Conservation (phyloP, 2,797 vertebrate genomes). For the Macroramphosus scolopax region DNA sequence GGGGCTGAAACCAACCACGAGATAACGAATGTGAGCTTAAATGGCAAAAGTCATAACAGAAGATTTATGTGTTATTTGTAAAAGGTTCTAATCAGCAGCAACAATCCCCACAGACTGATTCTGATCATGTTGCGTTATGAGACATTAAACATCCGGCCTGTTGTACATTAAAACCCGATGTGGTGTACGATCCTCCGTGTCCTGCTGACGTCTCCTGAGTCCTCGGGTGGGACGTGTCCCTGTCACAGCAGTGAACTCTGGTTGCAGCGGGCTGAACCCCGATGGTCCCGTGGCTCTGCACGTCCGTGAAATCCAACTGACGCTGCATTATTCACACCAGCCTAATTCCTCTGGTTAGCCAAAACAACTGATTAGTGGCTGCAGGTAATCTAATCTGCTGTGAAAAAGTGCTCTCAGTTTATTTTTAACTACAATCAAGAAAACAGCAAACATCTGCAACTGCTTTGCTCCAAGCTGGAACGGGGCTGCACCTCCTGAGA, state of each 20-base stretch:
- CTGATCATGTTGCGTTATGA: too few species aligned
- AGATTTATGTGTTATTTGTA: too few species aligned
- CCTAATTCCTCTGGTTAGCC: not conserved
- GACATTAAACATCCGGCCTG: too few species aligned
- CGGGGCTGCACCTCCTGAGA: not conserved
- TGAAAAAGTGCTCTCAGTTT: constrained; percentile 20
- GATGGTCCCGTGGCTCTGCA: not conserved
- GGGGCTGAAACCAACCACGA: too few species aligned
- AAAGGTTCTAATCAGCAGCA: too few species aligned
- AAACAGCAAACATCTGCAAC: constrained; percentile 25
- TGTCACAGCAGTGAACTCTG: not conserved
- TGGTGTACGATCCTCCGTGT: too few species aligned
- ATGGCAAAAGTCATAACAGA: too few species aligned
- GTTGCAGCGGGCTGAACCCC: not conserved
- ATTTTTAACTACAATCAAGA: constrained; percentile 29
- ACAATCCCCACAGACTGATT: too few species aligned
- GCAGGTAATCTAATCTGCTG: constrained; percentile 24
- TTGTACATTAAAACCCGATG: too few species aligned
- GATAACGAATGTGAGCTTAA: too few species aligned
- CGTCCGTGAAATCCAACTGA: not conserved
- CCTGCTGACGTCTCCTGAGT: too few species aligned
- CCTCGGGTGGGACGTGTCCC: too few species aligned
- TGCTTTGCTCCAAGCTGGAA: constrained; percentile 5
- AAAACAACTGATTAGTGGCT: not conserved
- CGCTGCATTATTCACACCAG: not conserved